These are phyloP conservation scores for Catonia carolina DNA, from an alignment of 2,888 invertebrate species.

Conservation along the genomic window DNA sequence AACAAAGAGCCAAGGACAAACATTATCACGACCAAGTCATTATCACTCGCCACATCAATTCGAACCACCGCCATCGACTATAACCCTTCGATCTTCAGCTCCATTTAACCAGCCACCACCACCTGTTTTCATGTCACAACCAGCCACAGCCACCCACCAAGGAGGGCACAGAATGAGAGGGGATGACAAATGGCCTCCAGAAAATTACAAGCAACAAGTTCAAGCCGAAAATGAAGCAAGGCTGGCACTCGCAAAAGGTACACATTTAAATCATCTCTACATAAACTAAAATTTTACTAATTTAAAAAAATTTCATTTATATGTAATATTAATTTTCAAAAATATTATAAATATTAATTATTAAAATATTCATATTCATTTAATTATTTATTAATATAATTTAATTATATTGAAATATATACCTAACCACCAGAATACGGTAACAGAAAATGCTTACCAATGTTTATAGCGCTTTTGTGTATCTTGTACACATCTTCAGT, in stretches of 20 bases:
- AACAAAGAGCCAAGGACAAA: conserved; percentile 7
- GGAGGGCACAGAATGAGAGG: conserved; percentile 79
- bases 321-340: too few relatives aligned
- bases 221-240: conserved; percentile 67
- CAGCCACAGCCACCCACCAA: conserved; percentile 64
- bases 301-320: too few relatives aligned
- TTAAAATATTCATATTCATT: too few relatives aligned
- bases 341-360: too few relatives aligned
- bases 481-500: too few relatives aligned
- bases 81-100: conserved; percentile 64
- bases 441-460: too few relatives aligned
- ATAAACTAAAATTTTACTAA: too few relatives aligned
- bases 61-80: conserved; percentile 53
- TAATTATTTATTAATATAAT: too few relatives aligned
- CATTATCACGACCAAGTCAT: conserved; percentile 13
- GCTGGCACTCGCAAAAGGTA: conserved; percentile 55
- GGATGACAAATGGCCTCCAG: conserved; percentile 84
- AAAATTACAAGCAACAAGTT: conserved; percentile 63
- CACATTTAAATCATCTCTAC: too few relatives aligned
- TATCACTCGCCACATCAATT: conserved; percentile 25
- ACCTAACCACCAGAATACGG: too few relatives aligned
- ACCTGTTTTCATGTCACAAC: conserved; percentile 64
- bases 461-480: too few relatives aligned
- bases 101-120: conserved; percentile 68
- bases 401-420: too few relatives aligned